phyloP scores from a whole-genome alignment of 1,140 invertebrate species.

The Microplitis demolitor region DNA sequence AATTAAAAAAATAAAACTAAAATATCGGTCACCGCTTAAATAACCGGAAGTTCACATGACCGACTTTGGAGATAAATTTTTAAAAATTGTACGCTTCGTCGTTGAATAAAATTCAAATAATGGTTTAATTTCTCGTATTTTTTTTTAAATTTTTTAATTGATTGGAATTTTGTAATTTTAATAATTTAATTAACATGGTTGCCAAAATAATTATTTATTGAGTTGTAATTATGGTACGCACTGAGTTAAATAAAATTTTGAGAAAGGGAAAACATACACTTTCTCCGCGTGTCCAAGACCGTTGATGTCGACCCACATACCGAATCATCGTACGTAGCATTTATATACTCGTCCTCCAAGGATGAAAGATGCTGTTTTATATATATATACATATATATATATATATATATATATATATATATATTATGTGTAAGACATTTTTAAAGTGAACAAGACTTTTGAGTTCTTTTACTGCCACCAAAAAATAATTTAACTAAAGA shows the following conservation, averaged over 20 bases:
- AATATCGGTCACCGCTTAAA: no score
- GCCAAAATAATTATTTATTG: constrained; percentile 11
- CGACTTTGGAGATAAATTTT: no score
- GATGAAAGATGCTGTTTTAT: constrained; percentile 26
- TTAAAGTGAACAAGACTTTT: no score
- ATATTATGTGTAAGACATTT: neutral
- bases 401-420: neutral
- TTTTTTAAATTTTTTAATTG: no score
- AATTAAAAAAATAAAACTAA: no score
- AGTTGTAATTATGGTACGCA: neutral
- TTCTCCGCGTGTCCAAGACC: constrained; percentile 22
- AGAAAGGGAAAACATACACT: constrained; percentile 32
- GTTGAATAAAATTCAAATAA: no score
- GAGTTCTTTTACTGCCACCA: neutral
- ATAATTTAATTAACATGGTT: neutral
- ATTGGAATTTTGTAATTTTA: no score
- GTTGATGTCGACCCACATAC: constrained; percentile 33
- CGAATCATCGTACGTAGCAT: constrained; percentile 10
- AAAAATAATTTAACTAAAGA: neutral
- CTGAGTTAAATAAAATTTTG: neutral
- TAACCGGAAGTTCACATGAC: no score
- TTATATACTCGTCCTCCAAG: constrained; percentile 13
- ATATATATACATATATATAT: neutral
- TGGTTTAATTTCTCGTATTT: no score
- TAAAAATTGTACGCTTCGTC: no score